A percentile compares a stretch with the other conserved stretches of the same genome.
Conservation (phyloP, 92 coral and sea anemone species). For the Porites lobata region DNA sequence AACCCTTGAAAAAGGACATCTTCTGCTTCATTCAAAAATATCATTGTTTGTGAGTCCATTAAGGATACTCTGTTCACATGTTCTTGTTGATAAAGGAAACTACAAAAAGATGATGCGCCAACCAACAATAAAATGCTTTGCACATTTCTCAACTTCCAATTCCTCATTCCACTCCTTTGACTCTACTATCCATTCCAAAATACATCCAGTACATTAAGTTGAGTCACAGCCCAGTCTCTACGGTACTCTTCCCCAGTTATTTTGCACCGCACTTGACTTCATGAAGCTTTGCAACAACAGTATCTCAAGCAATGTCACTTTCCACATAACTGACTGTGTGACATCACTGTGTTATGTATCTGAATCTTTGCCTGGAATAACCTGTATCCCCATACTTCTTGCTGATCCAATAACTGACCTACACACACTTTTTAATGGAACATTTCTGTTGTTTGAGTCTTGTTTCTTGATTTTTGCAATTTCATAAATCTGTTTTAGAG, state of each 20-base stretch:
- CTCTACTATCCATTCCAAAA: neutral
- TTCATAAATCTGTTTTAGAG: constrained; percentile 93
- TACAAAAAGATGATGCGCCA: too few species aligned
- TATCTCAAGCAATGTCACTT: neutral
- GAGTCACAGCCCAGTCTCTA: neutral
- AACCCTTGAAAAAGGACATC: too few species aligned
- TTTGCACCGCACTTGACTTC: neutral
- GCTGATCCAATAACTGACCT: constrained; percentile 94
- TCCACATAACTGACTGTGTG: neutral
- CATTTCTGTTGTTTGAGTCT: constrained; percentile 87
- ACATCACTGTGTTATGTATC: constrained; percentile 19
- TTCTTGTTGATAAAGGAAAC: too few species aligned
- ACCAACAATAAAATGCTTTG: too few species aligned
- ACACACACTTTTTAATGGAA: constrained; percentile 90
- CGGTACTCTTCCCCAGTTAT: neutral
- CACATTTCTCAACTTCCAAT: too few species aligned
- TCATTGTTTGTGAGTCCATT: too few species aligned
- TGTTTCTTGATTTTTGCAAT: constrained; percentile 89
- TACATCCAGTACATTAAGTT: neutral
- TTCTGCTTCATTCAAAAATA: too few species aligned
- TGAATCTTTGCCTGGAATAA: constrained; percentile 73
- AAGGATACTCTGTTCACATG: too few species aligned
- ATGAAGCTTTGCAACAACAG: too few species aligned
- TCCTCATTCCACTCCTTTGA: too few species aligned
- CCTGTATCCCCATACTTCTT: constrained; percentile 90